Evolutionary conservation across 2,888 invertebrate species (phyloP).

Genomic region (Drosophila putrida): DNA sequence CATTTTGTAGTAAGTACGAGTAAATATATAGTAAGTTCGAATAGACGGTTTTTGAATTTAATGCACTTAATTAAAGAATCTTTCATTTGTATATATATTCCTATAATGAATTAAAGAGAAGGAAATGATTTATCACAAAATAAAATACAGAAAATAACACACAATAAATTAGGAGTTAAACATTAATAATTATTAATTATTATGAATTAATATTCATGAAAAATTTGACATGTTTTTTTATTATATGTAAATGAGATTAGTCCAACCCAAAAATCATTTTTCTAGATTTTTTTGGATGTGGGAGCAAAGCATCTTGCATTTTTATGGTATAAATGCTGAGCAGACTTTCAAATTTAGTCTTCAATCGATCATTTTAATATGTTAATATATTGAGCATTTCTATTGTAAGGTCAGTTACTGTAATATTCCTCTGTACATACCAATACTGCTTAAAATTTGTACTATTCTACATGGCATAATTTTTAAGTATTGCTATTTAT

Average conservation of each 20-base stretch:
- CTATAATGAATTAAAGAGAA: slow-evolving; percentile 78
- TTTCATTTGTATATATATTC: slow-evolving; percentile 83
- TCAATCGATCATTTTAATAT: slow-evolving; percentile 7
- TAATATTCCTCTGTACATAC: slow-evolving; percentile 35
- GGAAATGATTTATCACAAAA: slow-evolving; percentile 46
- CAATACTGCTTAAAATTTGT: slow-evolving; percentile 69
- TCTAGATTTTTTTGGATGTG: slow-evolving; percentile 22
- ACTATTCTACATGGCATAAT: slow-evolving; percentile 73
- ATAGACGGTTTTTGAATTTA: slow-evolving; percentile 66
- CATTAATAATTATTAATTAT: too few relatives aligned
- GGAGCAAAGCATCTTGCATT: slow-evolving; percentile 60
- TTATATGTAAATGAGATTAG: slow-evolving; percentile 40
- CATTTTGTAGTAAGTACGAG: slow-evolving; percentile 23
- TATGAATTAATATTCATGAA: too few relatives aligned
- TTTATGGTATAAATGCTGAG: slow-evolving; percentile 64
- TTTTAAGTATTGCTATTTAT: slow-evolving; percentile 19
- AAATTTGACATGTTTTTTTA: slow-evolving; percentile 21
- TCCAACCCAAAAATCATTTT: slow-evolving; percentile 42
- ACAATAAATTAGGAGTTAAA: slow-evolving; percentile 40
- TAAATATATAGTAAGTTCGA: slow-evolving; percentile 29
- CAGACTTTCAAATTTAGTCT: slow-evolving; percentile 56
- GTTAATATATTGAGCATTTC: slow-evolving; percentile 50
- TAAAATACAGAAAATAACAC: slow-evolving; percentile 35
- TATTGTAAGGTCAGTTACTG: slow-evolving; percentile 48
- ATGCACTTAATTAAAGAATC: slow-evolving; percentile 64